phyloP scores from a whole-genome alignment of 2,797 vertebrate genomes.

The Falco columbarius region DNA sequence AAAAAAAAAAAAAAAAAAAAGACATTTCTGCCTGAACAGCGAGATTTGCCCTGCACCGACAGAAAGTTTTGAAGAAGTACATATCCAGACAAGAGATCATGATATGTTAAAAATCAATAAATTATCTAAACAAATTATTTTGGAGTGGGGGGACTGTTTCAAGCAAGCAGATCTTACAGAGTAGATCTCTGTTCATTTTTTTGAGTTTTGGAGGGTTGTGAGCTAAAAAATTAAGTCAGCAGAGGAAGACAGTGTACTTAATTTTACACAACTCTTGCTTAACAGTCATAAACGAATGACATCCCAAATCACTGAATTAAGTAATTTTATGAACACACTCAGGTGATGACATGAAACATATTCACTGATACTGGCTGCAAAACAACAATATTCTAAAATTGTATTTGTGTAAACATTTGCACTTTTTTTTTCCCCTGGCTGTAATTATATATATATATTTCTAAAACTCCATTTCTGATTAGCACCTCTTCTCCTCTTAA shows the following conservation, averaged over 20 bases:
- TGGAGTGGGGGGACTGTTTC: accelerated
- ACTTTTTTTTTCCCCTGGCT: neutral
- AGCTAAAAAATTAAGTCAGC: neutral
- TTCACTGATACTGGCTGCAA: neutral
- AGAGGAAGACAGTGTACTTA: neutral
- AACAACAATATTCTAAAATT: neutral
- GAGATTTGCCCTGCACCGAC: neutral
- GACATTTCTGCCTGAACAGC: neutral
- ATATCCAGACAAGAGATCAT: accelerated
- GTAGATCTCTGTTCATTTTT: accelerated
- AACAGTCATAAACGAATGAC: neutral
- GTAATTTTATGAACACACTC: neutral
- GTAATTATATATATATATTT: neutral
- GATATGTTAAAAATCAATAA: neutral
- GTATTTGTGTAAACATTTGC: neutral
- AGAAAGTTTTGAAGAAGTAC: neutral
- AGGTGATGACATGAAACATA: neutral
- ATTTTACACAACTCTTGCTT: neutral
- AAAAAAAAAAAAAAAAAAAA: neutral
- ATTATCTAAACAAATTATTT: neutral
- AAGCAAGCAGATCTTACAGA: neutral
- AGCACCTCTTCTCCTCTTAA: neutral
- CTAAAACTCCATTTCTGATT: neutral
- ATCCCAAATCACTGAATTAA: neutral
- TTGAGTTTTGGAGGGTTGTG: neutral